Evolutionary conservation across 2,888 invertebrate genomes (phyloP), one percentile per base, ranked within the genome.

Genomic region (Chymomyza procnemis): DNA sequence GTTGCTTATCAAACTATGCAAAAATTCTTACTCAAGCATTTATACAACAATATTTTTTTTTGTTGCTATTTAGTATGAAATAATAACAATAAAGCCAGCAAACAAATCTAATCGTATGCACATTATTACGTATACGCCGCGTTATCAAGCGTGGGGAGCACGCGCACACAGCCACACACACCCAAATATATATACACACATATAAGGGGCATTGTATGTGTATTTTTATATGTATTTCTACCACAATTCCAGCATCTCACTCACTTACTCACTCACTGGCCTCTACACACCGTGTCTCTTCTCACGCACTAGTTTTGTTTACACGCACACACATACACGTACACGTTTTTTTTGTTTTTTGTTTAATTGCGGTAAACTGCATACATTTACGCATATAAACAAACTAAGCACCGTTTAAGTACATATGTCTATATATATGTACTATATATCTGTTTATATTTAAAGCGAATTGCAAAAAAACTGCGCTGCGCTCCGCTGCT

Each of bases 401-500:
- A 54, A 59, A 68, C 21, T 68, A 55, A 55, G 68, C 56, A 26
- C 26, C 26, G 26, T 26, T 6, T 6, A 26, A 6, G 8, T 26
- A n/a, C n/a, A 26, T 26, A 26, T 26, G 26, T 8, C 4, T 6
- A 8, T 26, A 26, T 26, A 5, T 26, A 26, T 26, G 26, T 26
- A 6, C n/a, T 6, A 6, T 26, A 26, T 26, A 26, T 26, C 4
- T 26, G 5, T 26, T 4, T 26, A 26, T 1, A 26, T 26, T 26
- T 26, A 46, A 46, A 19, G 46, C 57, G 57, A 16, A 62, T 41
- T 68, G 68, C 68, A 69, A 69, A 56, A 75, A 66, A 62, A 67
- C 47, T 69, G 61, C 76, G 67, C 76, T 69, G 18, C 60, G 54
- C 57, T 77, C 62, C 71, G 78, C 75, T 76, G 78, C 71, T 78